These are phyloP conservation scores for Balaenoptera acutorostrata DNA, from an alignment of 2,113 vertebrate genomes.

Conservation along the genomic window DNA sequence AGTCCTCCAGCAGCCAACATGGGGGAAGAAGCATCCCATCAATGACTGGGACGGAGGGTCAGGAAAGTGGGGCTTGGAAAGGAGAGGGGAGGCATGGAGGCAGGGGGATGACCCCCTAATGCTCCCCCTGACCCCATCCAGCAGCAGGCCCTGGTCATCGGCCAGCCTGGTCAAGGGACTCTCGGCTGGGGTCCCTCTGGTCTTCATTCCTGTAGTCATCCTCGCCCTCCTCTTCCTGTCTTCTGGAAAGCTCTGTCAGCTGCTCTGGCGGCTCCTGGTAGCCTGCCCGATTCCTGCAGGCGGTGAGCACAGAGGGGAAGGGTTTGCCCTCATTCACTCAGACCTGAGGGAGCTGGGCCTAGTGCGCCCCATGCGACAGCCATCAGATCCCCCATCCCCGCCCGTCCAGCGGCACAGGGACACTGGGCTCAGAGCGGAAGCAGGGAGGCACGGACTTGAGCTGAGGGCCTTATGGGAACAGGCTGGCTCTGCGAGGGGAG, in stretches of 20 bases:
- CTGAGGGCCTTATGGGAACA: background rate
- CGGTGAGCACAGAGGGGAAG: background rate
- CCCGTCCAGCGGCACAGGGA: background rate
- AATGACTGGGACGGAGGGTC: accelerated
- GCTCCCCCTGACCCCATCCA: too few relatives aligned
- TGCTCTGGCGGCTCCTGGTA: conserved; percentile 33
- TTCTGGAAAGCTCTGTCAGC: background rate
- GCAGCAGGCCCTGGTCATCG: background rate
- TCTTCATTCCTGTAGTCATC: background rate
- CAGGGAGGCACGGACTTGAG: background rate
- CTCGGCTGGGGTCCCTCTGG: accelerated
- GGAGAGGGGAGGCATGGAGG: too few relatives aligned
- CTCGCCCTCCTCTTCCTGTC: background rate
- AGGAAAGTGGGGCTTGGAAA: background rate
- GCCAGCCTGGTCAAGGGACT: background rate
- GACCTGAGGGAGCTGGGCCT: background rate
- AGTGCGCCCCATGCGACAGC: accelerated
- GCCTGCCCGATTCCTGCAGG: background rate
- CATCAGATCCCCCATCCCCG: accelerated
- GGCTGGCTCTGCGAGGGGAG: too few relatives aligned
- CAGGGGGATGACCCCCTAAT: accelerated
- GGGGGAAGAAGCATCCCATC: too few relatives aligned
- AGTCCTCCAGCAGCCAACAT: background rate
- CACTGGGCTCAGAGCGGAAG: background rate
- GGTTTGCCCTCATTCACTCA: background rate